These are phyloP conservation scores for Amniataba percoides DNA, from an alignment of 2,797 vertebrate genomes.

Conservation along the genomic window DNA sequence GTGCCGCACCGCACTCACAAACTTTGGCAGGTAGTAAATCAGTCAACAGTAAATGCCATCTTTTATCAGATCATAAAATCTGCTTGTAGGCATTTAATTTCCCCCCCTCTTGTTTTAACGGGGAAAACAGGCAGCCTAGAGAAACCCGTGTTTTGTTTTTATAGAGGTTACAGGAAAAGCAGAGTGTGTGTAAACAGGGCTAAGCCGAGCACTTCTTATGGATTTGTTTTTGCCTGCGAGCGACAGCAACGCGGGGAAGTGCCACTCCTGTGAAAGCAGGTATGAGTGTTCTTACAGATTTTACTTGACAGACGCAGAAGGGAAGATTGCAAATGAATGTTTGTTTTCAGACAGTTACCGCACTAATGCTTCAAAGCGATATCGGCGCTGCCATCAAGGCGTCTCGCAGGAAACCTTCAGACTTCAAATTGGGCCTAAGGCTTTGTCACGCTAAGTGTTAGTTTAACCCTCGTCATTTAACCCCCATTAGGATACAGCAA, in stretches of 20 bases:
- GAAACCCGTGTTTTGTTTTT: slow-evolving; percentile 78
- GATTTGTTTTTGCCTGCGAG: slow-evolving; percentile 80
- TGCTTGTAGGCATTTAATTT: slow-evolving; percentile 87
- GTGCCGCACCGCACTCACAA: slow-evolving; percentile 81
- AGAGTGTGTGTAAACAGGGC: slow-evolving; percentile 76
- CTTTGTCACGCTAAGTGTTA: slow-evolving; percentile 24
- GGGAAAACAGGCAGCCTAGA: slow-evolving; percentile 79
- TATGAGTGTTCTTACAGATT: slow-evolving; percentile 73
- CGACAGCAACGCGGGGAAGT: slow-evolving; percentile 72
- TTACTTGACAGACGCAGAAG: slow-evolving; percentile 77
- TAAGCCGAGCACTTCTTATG: slow-evolving; percentile 74
- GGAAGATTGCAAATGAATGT: slow-evolving; percentile 74
- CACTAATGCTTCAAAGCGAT: slow-evolving; percentile 65
- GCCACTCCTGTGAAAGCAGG: slow-evolving; percentile 77
- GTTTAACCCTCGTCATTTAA: slow-evolving; percentile 35
- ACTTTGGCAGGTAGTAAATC: slow-evolving; percentile 86
- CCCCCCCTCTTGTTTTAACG: slow-evolving; percentile 78
- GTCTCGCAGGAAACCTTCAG: slow-evolving; percentile 46
- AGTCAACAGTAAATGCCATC: slow-evolving; percentile 86
- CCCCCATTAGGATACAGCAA: slow-evolving; percentile 11
- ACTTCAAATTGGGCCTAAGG: slow-evolving; percentile 49
- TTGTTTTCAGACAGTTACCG: slow-evolving; percentile 72
- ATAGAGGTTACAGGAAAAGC: slow-evolving; percentile 82
- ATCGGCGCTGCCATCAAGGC: slow-evolving; percentile 49
- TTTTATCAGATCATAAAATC: slow-evolving; percentile 89